Base-by-base conservation (phyloP, 2,113 vertebrate species). In the Saiga tatarica region DNA sequence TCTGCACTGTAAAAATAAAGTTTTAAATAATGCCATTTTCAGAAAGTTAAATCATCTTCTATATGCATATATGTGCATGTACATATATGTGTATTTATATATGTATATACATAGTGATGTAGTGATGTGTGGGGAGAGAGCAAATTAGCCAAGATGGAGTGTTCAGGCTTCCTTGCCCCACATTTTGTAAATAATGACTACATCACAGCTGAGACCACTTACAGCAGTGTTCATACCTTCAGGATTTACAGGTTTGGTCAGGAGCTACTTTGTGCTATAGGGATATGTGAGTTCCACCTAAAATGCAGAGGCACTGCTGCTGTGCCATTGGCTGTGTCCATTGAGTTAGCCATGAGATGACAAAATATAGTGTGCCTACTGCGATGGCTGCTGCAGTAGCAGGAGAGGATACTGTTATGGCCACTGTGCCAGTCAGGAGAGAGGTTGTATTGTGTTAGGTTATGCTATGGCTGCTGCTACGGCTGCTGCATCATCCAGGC, bases 271-370 rank as follows among this genome's bases (percentile, higher is more conserved):
- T 23, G 5, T 71, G 67, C n/a, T 71, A 19, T 11, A 71, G n/a
- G n/a, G n/a, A 23, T 71, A 71, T 39, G n/a, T 71, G 19, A 71
- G n/a, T 4, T 71, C 9, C 67, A 36, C 67, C 64, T 71, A 39
- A 23, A 71, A 36, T 0, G 1, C n/a, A 71, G 67, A 0, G 2
- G 19, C 17, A 71, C 2, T 71, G 9, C n/a, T 23, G 67, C n/a
- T 39, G 4, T 10, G 67, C 6, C n/a, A 23, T 21, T 36, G n/a
- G 67, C 67, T 36, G 10, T 5, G 67, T 23, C 9, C 67, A 71
- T 0, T 71, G 19, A 19, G 9, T 71, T 5, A 12, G n/a, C 67
- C 67, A 36, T 36, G 67, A 71, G 67, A 23, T 0, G 9, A 71
- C 17, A 71, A 21, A 71, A 36, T 71, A 23, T 23, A 71, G 19